Conservation (phyloP, 2,888 invertebrate species). For the Mactromeris polynyma region DNA sequence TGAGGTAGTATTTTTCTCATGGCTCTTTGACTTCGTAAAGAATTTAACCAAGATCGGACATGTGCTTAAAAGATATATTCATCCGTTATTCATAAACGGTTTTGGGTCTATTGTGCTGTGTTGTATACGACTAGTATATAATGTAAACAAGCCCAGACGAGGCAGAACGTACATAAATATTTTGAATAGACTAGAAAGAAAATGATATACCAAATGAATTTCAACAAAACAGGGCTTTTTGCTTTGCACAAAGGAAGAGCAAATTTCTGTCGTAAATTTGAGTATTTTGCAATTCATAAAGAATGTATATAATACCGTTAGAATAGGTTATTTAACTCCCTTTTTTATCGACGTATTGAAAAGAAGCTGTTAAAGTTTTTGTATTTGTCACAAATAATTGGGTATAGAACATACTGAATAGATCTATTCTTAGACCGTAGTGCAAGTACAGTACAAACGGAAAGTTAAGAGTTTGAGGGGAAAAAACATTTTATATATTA, state of each 20-base stretch:
- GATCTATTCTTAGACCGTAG: neutral
- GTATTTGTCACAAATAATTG: neutral
- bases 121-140: conserved; percentile 57
- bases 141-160: conserved; percentile 58
- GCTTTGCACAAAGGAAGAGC: conserved; percentile 12
- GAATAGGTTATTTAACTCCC: conserved; percentile 2
- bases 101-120: conserved; percentile 61
- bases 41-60: conserved; percentile 37
- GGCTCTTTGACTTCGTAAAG: conserved; percentile 34
- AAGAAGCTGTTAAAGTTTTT: conserved; percentile 4
- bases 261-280: conserved; percentile 43
- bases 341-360: neutral
- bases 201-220: conserved; percentile 45
- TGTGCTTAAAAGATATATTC: conserved; percentile 52
- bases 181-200: conserved; percentile 58
- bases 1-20: conserved; percentile 30
- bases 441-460: neutral
- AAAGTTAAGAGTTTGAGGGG: neutral
- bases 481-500: no score
- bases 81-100: conserved; percentile 52
- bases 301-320: conserved; percentile 19
- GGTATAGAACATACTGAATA: neutral
- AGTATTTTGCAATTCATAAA: conserved; percentile 36
- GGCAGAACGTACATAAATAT: conserved; percentile 57
- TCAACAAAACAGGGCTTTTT: conserved; percentile 39